phyloP scores from a whole-genome alignment of 53 echinoderm and acorn worm genomes.

The Arbacia lixula region DNA sequence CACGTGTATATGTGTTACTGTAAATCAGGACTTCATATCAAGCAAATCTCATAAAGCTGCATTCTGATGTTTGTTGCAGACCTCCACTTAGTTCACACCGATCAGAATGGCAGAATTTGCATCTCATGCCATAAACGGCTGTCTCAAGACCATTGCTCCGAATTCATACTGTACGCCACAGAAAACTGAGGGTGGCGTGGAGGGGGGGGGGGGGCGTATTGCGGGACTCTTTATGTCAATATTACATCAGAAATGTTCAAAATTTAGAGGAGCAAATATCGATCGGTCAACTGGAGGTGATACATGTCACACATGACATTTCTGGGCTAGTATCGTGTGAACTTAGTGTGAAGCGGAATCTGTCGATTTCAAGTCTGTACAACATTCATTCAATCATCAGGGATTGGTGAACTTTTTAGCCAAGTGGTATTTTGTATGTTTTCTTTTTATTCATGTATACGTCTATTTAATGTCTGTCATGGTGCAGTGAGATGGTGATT shows the following conservation, averaged over 20 bases:
- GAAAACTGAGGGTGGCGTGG: too few species aligned
- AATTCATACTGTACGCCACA: too few species aligned
- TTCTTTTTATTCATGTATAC: slow-evolving; percentile 27
- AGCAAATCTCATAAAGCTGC: slow-evolving; percentile 30
- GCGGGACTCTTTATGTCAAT: too few species aligned
- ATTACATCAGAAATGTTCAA: too few species aligned
- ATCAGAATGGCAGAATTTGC: slow-evolving; percentile 14
- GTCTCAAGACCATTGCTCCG: too few species aligned
- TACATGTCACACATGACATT: too few species aligned
- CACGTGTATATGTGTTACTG: slow-evolving; percentile 1
- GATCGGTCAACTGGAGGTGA: too few species aligned
- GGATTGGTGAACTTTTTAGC: slow-evolving; percentile 37
- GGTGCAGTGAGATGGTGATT: slow-evolving; percentile 20
- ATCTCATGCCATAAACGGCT: too few species aligned
- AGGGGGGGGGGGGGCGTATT: too few species aligned
- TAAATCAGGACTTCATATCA: slow-evolving; percentile 21
- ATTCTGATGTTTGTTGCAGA: slow-evolving; percentile 36
- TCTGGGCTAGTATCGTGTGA: too few species aligned
- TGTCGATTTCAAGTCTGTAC: slow-evolving; percentile 18
- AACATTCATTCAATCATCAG: slow-evolving; percentile 39
- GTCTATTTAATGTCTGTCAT: slow-evolving; percentile 13
- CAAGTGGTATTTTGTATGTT: slow-evolving; percentile 32
- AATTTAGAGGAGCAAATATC: too few species aligned
- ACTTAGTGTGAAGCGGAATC: slow-evolving; percentile 17
- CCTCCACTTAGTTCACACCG: slow-evolving; percentile 23